Percentiles rank a stretch among this genome's conserved stretches.
Conservation (phyloP, 2,113 vertebrate species). For the Fregata magnificens region DNA sequence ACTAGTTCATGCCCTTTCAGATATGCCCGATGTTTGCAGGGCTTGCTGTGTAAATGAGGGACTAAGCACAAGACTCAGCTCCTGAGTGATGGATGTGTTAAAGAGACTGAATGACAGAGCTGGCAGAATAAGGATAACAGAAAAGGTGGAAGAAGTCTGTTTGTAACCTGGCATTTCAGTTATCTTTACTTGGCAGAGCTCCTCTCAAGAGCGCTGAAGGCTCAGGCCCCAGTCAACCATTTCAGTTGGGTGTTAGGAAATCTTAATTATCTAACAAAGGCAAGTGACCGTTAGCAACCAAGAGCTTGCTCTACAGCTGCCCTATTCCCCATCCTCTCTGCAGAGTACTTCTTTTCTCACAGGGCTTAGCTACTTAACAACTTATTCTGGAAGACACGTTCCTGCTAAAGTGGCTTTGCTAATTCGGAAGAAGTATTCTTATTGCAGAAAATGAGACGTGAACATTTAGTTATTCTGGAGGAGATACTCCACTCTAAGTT, state of each 20-base stretch:
- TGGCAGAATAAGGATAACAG: not conserved
- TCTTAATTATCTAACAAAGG: not conserved
- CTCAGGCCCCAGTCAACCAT: not conserved
- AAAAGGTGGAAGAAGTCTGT: not conserved
- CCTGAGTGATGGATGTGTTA: not conserved
- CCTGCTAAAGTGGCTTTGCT: not conserved
- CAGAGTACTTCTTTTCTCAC: not conserved
- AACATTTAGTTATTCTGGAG: not conserved
- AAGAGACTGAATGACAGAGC: not conserved
- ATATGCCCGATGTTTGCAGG: not conserved
- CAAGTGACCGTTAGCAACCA: not conserved
- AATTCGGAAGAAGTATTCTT: not conserved
- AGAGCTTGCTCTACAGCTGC: not conserved
- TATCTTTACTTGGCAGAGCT: not conserved
- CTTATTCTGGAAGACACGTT: not conserved
- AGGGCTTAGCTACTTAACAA: not conserved
- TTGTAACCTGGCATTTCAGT: not conserved
- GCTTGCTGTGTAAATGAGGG: not conserved
- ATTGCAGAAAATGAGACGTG: not conserved
- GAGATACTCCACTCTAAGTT: not conserved
- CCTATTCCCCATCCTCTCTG: not conserved
- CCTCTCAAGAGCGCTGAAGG: not conserved
- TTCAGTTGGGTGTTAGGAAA: not conserved
- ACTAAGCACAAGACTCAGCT: not conserved
- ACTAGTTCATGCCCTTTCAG: not conserved